Evolutionary conservation across 1,140 invertebrate species (phyloP).

Genomic region (Campoletis sonorensis): DNA sequence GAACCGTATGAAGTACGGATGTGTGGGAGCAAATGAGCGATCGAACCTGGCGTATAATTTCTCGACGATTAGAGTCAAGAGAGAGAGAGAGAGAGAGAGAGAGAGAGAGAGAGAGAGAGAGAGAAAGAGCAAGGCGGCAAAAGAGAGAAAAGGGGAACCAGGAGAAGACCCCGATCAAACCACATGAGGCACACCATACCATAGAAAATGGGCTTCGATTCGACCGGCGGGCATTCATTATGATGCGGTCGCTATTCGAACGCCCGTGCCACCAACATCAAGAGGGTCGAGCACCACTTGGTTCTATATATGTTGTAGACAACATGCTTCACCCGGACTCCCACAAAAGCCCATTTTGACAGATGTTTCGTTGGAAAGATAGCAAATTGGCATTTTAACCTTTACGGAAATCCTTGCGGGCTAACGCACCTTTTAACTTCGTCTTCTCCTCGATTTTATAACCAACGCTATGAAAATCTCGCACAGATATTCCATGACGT

Average conservation of each 20-base stretch:
- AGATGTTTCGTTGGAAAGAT: constrained; percentile 66
- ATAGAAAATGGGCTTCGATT: constrained; percentile 32
- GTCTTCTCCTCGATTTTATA: not conserved
- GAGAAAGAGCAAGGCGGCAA: no score
- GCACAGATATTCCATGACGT: not conserved
- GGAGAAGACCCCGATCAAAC: constrained; percentile 52
- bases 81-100: not conserved
- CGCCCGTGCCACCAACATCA: not conserved
- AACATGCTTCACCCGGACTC: not conserved
- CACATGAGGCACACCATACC: constrained; percentile 34
- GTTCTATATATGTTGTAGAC: not conserved
- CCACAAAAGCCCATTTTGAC: constrained; percentile 63
- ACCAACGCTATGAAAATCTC: not conserved
- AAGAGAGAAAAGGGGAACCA: constrained; percentile 46
- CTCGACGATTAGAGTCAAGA: constrained; percentile 63
- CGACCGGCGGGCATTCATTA: constrained; percentile 43
- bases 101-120: constrained; percentile 26
- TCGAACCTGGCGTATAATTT: constrained; percentile 69
- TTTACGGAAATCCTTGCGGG: constrained; percentile 34
- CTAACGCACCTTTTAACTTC: not conserved
- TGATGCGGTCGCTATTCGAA: constrained; percentile 33
- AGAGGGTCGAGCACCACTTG: not conserved
- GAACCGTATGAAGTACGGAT: not conserved
- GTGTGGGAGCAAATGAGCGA: constrained; percentile 25
- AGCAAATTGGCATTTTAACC: constrained; percentile 71